Conservation (phyloP, 2,113 vertebrate species). For the Ctenomys sociabilis region DNA sequence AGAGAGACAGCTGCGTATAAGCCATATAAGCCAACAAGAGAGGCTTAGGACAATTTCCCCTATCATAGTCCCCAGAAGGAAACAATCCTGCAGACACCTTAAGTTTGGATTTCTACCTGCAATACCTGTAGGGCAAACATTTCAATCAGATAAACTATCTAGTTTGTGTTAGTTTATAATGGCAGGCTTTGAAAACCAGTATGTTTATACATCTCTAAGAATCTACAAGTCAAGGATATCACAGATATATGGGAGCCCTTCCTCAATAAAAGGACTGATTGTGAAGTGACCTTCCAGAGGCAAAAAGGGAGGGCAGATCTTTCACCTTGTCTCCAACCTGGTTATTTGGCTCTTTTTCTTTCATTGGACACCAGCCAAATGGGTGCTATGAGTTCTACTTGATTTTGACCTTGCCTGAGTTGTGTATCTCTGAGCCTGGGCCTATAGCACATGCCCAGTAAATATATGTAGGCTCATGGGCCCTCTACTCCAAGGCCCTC, state of each 20-base stretch:
- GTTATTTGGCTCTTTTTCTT: conserved; percentile 33
- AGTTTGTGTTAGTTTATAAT: background rate
- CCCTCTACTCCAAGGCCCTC: background rate
- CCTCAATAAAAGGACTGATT: background rate
- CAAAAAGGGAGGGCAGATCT: background rate
- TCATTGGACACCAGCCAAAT: background rate
- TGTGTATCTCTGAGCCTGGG: background rate
- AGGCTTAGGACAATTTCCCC: background rate
- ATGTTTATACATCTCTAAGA: background rate
- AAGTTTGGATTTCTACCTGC: background rate
- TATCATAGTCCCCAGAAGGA: background rate
- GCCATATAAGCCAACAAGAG: no score
- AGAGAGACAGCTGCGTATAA: no score
- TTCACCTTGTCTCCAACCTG: background rate
- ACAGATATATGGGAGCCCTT: background rate
- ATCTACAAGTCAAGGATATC: background rate
- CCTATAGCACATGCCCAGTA: background rate
- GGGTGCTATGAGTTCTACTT: background rate
- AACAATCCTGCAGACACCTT: background rate
- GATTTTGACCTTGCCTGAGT: background rate
- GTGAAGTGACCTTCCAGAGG: background rate
- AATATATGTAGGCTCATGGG: background rate
- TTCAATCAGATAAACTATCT: background rate
- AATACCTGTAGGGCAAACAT: background rate
- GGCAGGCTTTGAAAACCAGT: background rate